These are phyloP conservation scores for Lamellibrachia columna DNA, from an alignment of 2,888 invertebrate genomes.

Conservation along the genomic window DNA sequence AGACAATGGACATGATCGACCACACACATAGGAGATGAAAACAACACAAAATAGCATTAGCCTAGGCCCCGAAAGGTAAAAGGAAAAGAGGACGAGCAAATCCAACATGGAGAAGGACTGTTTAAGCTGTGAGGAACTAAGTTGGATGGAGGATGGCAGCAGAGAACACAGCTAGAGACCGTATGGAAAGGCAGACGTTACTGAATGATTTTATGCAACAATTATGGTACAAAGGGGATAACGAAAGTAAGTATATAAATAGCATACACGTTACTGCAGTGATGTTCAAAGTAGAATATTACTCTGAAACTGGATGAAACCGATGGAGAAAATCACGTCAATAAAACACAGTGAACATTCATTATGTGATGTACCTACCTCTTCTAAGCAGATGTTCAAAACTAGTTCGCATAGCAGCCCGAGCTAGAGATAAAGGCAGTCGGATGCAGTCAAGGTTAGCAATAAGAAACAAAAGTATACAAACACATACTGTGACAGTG, in stretches of 20 bases:
- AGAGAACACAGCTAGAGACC: neutral
- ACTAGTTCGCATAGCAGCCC: constrained; percentile 12
- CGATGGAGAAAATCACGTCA: neutral
- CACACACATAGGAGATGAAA: neutral
- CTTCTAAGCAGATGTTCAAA: constrained; percentile 11
- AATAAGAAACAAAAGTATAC: neutral
- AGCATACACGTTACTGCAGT: neutral
- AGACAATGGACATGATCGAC: neutral
- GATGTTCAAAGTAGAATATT: neutral
- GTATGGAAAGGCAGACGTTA: neutral
- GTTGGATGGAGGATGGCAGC: neutral
- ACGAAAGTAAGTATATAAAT: neutral
- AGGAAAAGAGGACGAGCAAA: neutral
- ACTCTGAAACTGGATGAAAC: neutral
- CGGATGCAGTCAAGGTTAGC: neutral
- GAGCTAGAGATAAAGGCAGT: neutral
- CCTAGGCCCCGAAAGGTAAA: neutral
- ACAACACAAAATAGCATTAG: neutral
- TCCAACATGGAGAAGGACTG: neutral
- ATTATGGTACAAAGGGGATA: neutral
- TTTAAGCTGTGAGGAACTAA: neutral
- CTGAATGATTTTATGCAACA: neutral
- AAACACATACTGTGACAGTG: neutral
- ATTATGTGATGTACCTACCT: neutral
- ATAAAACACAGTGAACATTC: neutral